A percentile compares a stretch with the other conserved stretches of the same genome.
phyloP scores from a whole-genome alignment of 2,888 invertebrate genomes.

The Spodoptera picta region DNA sequence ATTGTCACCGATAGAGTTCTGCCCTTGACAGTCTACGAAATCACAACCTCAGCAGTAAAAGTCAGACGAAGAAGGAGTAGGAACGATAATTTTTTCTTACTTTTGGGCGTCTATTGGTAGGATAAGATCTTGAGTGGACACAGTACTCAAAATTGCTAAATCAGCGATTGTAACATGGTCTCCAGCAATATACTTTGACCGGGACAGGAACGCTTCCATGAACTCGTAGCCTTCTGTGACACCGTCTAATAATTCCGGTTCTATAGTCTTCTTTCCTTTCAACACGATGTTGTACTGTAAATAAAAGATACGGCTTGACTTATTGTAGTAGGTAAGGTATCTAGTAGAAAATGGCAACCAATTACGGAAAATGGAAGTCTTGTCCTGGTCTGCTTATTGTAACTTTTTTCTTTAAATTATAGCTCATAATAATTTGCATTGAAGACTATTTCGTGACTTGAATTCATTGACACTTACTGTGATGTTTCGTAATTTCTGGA shows the following conservation, averaged over 20 bases:
- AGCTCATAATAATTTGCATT: no score
- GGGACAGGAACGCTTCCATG: conserved; percentile 23
- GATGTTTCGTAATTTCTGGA: conserved; percentile 74
- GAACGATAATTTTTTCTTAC: conserved; percentile 15
- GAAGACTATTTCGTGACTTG: no score
- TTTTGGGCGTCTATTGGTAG: conserved; percentile 21
- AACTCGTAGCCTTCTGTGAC: conserved; percentile 27
- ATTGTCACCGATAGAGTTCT: no score
- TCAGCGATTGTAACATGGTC: conserved; percentile 32
- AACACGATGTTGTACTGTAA: conserved; percentile 12
- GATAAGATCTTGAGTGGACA: conserved; percentile 9
- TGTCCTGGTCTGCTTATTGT: no score
- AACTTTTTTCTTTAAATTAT: no score
- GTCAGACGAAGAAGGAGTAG: no score
- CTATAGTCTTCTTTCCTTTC: conserved; percentile 21
- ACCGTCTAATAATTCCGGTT: conserved; percentile 15
- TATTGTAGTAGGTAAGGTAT: no score
- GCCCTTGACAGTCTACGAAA: no score
- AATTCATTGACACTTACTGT: conserved; percentile 71
- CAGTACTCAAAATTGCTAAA: conserved; percentile 12
- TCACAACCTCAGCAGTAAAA: no score
- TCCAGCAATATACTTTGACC: conserved; percentile 21
- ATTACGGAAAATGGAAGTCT: no score
- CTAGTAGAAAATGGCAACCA: no score
- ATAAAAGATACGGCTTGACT: neutral